Conservation (phyloP, 2,797 vertebrate species). For the Thamnophis elegans region DNA sequence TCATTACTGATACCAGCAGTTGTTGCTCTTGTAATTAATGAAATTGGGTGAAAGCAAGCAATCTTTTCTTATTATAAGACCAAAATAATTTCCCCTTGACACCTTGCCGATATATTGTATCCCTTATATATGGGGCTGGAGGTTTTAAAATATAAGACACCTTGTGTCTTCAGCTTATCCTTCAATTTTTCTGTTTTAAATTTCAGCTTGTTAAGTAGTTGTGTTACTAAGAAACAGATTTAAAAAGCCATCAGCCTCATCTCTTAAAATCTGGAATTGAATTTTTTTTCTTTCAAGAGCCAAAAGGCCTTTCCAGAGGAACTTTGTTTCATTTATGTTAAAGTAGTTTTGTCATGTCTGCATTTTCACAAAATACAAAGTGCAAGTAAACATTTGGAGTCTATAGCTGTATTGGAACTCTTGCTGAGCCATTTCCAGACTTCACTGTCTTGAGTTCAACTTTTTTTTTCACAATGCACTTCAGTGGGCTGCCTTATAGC, state of each 20-base stretch:
- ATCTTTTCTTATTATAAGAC: background rate
- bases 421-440: constrained; percentile 25
- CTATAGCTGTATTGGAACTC: background rate
- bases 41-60: background rate
- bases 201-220: background rate
- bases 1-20: background rate
- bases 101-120: background rate
- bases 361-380: background rate
- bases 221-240: background rate
- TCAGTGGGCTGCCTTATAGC: background rate
- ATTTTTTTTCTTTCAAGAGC: background rate
- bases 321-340: background rate
- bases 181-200: background rate
- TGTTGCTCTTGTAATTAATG: background rate
- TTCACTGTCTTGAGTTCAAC: background rate
- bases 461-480: constrained; percentile 8
- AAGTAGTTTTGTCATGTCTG: background rate
- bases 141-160: background rate
- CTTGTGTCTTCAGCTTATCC: background rate
- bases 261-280: background rate
- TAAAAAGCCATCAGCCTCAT: background rate
- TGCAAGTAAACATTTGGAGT: background rate
- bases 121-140: background rate
- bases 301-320: background rate
- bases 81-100: too few relatives aligned